Percentiles rank a stretch among this genome's conserved stretches.
Conservation (phyloP, 2,113 vertebrate genomes). For the Larimichthys polyactis region DNA sequence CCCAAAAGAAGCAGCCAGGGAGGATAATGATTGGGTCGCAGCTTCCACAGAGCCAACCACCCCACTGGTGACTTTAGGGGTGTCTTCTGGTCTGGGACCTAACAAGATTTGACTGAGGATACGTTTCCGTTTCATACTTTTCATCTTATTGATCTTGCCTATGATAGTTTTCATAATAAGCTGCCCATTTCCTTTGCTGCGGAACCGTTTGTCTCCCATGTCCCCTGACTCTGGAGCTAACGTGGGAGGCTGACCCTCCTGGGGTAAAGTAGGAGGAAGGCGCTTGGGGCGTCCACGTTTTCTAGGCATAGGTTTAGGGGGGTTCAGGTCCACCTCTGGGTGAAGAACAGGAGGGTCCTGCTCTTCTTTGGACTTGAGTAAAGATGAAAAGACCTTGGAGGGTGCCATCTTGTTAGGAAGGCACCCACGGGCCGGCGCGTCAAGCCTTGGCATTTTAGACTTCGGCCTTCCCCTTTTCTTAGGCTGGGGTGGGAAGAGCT, state of each 20-base stretch:
- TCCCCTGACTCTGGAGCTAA: conserved; percentile 88
- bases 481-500: conserved; percentile 75
- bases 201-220: conserved; percentile 87
- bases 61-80: conserved; percentile 63
- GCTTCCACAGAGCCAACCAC: conserved; percentile 81
- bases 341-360: conserved; percentile 96
- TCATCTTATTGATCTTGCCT: conserved; percentile 99
- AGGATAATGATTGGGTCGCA: conserved; percentile 89
- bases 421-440: conserved; percentile 88
- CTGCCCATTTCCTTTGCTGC: conserved; percentile 93
- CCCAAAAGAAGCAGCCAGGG: conserved; percentile 94
- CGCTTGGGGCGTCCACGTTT: conserved; percentile 96
- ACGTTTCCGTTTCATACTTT: conserved; percentile 95
- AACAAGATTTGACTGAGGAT: conserved; percentile 95
- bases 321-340: conserved; percentile 94
- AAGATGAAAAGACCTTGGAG: conserved; percentile 93
- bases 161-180: conserved; percentile 97
- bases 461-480: conserved; percentile 94
- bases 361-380: conserved; percentile 93
- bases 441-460: conserved; percentile 94
- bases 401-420: conserved; percentile 89
- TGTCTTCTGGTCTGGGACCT: conserved; percentile 80
- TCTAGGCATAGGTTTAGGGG: conserved; percentile 91
- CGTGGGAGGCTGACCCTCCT: conserved; percentile 85
- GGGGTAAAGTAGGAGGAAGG: conserved; percentile 88